Percentiles rank a stretch among this genome's conserved stretches.
Conservation (phyloP, 2,888 invertebrate species). For the Lasioglossum lativentre region DNA sequence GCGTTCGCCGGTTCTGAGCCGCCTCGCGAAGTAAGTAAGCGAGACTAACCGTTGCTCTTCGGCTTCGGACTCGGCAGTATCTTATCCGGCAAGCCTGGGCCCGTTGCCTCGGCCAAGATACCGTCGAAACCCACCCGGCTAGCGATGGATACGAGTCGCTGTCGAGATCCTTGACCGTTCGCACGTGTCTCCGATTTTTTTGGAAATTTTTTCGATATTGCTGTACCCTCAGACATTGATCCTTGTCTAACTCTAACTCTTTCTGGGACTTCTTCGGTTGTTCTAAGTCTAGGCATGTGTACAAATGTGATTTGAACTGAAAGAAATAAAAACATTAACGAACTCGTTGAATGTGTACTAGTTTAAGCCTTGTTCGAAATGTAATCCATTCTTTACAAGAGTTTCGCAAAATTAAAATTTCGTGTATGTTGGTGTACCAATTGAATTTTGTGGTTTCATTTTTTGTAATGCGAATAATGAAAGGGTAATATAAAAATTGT, state of each 20-base stretch:
- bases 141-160: conserved; percentile 70
- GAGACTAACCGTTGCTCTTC: conserved; percentile 72
- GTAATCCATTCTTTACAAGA: not conserved
- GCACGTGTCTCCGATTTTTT: not conserved
- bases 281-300: not conserved
- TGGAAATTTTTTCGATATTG: not conserved
- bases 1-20: conserved; percentile 65
- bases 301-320: not conserved
- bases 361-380: not conserved
- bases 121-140: conserved; percentile 57
- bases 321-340: too few relatives aligned
- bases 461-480: not conserved
- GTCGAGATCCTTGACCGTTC: conserved; percentile 45
- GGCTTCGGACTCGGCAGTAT: conserved; percentile 68
- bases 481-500: not conserved
- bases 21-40: conserved; percentile 62
- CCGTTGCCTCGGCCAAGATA: conserved; percentile 63
- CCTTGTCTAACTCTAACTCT: not conserved
- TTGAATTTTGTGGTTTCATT: not conserved
- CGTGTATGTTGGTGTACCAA: not conserved
- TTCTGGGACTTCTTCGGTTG: not conserved
- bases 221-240: not conserved
- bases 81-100: conserved; percentile 68
- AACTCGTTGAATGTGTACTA: too few relatives aligned
- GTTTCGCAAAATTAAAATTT: not conserved